A percentile compares a stretch with the other conserved stretches of the same genome.
Conservation (phyloP, 2,797 vertebrate species). For the Tolypeutes matacus region DNA sequence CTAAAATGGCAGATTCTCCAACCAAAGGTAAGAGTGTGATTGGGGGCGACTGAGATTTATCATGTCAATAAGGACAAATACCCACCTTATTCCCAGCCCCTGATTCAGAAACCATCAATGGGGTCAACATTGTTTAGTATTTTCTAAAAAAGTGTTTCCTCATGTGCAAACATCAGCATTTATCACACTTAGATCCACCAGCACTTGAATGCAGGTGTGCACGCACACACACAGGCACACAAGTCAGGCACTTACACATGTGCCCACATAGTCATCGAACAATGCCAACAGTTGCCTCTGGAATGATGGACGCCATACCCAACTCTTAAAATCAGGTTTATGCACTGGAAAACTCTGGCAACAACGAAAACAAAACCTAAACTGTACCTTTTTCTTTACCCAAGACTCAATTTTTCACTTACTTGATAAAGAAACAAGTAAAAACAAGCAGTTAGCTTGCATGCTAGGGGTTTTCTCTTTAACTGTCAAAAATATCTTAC, state of each 20-base stretch:
- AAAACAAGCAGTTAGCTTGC: neutral
- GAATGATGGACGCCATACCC: too few species aligned
- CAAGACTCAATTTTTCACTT: neutral
- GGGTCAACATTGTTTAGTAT: neutral
- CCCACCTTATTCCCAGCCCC: neutral
- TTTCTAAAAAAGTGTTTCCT: neutral
- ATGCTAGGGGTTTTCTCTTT: neutral
- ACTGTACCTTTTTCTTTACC: neutral
- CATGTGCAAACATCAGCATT: neutral
- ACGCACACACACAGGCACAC: neutral
- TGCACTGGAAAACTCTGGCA: neutral
- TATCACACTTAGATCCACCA: neutral
- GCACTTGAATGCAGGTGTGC: neutral
- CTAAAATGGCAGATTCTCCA: conserved; percentile 15
- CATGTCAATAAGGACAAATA: neutral
- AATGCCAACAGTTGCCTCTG: neutral
- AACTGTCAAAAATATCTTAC: neutral
- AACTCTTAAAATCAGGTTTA: neutral
- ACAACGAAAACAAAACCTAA: neutral
- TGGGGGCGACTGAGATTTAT: neutral
- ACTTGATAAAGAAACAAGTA: neutral
- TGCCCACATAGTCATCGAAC: neutral
- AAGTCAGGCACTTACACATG: too few species aligned
- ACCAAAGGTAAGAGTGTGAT: neutral
- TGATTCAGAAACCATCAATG: neutral